Percentiles rank a stretch among this genome's conserved stretches.
Conservation (phyloP, 2,888 invertebrate species). For the Cheilosia scutellata region DNA sequence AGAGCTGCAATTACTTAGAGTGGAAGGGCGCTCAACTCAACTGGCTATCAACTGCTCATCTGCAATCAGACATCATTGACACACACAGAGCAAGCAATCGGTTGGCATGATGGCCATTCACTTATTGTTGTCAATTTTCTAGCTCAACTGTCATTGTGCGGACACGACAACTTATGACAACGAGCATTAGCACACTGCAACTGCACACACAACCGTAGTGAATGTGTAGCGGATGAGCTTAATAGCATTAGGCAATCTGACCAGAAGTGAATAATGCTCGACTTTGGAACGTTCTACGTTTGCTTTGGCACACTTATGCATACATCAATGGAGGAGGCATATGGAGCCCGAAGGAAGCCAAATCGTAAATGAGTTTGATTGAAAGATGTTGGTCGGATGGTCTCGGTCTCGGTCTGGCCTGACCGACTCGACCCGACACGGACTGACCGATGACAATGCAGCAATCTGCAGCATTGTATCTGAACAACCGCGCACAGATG, state of each 20-base stretch:
- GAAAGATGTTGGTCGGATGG: slow-evolving; percentile 51
- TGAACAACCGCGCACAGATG: slow-evolving; percentile 2
- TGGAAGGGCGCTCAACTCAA: slow-evolving; percentile 16
- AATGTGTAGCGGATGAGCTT: slow-evolving; percentile 73
- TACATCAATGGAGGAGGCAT: slow-evolving; percentile 58
- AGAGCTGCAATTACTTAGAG: slow-evolving; percentile 55
- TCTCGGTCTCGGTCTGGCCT: slow-evolving; percentile 19
- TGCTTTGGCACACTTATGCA: slow-evolving; percentile 71
- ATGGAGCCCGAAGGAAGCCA: slow-evolving; percentile 54
- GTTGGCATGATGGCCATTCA: slow-evolving; percentile 65
- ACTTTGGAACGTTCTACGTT: slow-evolving; percentile 68
- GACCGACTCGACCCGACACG: slow-evolving; percentile 42
- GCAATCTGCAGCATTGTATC: slow-evolving; percentile 49
- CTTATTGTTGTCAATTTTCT: slow-evolving; percentile 75
- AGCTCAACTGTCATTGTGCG: not conserved
- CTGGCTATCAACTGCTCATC: slow-evolving; percentile 10
- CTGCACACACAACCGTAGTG: slow-evolving; percentile 26
- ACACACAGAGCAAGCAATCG: slow-evolving; percentile 29
- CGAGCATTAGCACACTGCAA: slow-evolving; percentile 1
- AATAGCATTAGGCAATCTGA: slow-evolving; percentile 72
- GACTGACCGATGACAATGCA: slow-evolving; percentile 46
- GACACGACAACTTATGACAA: slow-evolving; percentile 55
- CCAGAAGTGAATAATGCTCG: slow-evolving; percentile 60
- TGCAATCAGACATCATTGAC: slow-evolving; percentile 69
- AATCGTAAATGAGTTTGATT: slow-evolving; percentile 75